Evolutionary conservation across 2,797 vertebrate species (phyloP).

Genomic region (Esox masquinongy): DNA sequence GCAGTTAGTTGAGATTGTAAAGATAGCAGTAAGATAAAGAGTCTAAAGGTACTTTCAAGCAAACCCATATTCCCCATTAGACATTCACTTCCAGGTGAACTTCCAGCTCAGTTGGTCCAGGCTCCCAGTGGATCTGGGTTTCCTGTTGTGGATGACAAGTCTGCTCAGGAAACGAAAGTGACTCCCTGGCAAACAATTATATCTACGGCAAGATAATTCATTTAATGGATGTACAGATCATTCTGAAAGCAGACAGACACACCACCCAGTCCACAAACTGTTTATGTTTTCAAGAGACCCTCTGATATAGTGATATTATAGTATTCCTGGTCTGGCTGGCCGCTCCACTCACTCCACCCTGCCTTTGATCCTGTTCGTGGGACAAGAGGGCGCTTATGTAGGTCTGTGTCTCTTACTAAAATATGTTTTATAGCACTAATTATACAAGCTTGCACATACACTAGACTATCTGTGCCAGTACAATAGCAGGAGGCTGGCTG

Average conservation of each 20-base stretch:
- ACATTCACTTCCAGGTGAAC: neutral
- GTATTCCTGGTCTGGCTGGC: neutral
- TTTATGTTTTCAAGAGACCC: neutral
- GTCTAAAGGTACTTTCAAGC: neutral
- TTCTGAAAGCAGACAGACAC: too few relatives aligned
- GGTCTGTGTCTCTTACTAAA: neutral
- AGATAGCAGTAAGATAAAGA: neutral
- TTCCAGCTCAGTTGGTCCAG: neutral
- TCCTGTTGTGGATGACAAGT: neutral
- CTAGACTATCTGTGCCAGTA: neutral
- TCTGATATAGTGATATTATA: neutral
- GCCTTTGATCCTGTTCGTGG: slow-evolving; percentile 1
- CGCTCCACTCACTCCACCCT: slow-evolving; percentile 8
- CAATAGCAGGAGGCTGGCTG: neutral
- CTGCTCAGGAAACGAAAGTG: neutral
- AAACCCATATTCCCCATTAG: slow-evolving; percentile 1
- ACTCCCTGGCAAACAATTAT: neutral
- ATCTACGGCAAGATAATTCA: neutral
- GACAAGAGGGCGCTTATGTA: neutral
- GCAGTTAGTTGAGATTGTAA: neutral
- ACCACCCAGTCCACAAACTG: neutral
- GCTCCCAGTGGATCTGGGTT: neutral
- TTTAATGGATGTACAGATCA: too few relatives aligned
- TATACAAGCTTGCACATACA: neutral
- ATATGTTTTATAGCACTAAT: neutral